These are phyloP conservation scores for Aspiorhynchus laticeps DNA, from an alignment of 2,113 vertebrate species.

Conservation along the genomic window DNA sequence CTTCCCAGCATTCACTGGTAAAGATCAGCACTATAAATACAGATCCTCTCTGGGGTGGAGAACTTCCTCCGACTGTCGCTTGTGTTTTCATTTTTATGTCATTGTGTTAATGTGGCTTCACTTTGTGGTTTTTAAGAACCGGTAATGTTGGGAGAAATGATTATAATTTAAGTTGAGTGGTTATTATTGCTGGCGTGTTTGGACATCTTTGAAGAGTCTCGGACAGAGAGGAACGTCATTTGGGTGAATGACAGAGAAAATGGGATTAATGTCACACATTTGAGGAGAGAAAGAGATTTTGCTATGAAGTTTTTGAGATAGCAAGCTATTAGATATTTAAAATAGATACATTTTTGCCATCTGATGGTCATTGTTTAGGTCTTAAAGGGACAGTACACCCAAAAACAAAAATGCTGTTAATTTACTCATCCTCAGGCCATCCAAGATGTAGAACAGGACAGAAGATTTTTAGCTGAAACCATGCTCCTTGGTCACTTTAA, in stretches of 20 bases:
- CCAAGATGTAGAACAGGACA: too few relatives aligned
- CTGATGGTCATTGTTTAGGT: not conserved
- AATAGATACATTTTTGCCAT: not conserved
- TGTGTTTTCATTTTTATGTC: constrained; percentile 51
- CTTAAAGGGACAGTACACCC: not conserved
- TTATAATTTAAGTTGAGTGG: constrained; percentile 53
- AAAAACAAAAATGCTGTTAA: not conserved
- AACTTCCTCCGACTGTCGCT: constrained; percentile 66
- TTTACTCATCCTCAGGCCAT: too few relatives aligned
- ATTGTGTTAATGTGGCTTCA: not conserved
- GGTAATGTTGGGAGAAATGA: constrained; percentile 44
- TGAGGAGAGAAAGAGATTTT: not conserved
- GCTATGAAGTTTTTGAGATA: too few relatives aligned
- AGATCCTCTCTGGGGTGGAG: constrained; percentile 66
- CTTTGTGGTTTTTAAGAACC: not conserved
- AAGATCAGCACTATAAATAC: constrained; percentile 76
- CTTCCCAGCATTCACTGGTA: constrained; percentile 66
- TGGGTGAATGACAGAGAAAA: not conserved
- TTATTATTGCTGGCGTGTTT: constrained; percentile 46
- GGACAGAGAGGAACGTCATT: not conserved
- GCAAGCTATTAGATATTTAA: not conserved
- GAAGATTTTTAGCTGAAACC: too few relatives aligned
- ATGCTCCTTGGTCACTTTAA: not conserved
- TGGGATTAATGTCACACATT: not conserved
- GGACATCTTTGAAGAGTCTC: too few relatives aligned